Percentiles rank a stretch among this genome's conserved stretches.
Evolutionary conservation across 2,888 invertebrate genomes (phyloP).

Genomic region (Schrankia costaestrigalis): DNA sequence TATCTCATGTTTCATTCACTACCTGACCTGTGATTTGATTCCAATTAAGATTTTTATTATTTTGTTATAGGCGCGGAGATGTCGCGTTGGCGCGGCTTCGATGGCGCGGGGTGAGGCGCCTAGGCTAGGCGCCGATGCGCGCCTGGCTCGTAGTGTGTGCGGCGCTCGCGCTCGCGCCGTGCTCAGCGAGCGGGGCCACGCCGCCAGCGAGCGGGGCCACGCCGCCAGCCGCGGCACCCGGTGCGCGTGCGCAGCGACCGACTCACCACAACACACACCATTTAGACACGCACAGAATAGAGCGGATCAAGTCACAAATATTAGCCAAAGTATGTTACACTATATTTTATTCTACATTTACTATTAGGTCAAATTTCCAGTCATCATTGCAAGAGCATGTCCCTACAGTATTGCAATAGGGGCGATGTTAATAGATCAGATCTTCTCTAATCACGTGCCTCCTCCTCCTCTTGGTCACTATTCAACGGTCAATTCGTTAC

Average conservation of each 20-base stretch:
- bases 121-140: constrained; percentile 75
- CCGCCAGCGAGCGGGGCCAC: constrained; percentile 55
- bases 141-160: constrained; percentile 76
- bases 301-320: constrained; percentile 64
- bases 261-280: neutral
- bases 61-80: constrained; percentile 60
- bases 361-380: no score
- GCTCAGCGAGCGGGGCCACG: constrained; percentile 70
- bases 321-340: constrained; percentile 47
- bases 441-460: no score
- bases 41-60: neutral
- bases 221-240: constrained; percentile 16
- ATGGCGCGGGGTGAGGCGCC: constrained; percentile 71
- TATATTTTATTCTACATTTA: no score
- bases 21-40: no score
- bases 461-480: no score
- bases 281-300: constrained; percentile 46
- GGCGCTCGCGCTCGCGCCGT: constrained; percentile 74
- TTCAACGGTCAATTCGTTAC: no score
- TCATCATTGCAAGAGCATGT: no score
- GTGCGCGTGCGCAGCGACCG: constrained; percentile 14
- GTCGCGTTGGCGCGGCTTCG: constrained; percentile 68
- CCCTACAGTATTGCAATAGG: no score
- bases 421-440: no score
- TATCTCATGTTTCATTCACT: no score